Evolutionary conservation across 2,888 invertebrate genomes (phyloP).

Genomic region (Onchidella celtica): DNA sequence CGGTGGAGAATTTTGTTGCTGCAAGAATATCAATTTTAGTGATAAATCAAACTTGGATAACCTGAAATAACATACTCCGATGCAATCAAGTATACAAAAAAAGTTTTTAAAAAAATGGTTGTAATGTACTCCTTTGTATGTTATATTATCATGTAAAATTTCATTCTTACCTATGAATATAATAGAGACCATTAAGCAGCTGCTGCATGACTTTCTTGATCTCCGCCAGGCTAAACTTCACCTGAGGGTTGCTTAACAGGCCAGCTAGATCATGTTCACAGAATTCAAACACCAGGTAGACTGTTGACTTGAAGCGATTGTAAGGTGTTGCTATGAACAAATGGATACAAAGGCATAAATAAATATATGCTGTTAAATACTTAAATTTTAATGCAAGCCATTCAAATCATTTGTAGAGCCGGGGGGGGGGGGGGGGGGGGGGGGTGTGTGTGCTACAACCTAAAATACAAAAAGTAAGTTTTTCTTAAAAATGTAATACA

Average conservation of each 20-base stretch:
- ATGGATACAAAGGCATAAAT: neutral
- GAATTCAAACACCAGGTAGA: conserved; percentile 98
- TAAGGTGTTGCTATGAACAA: conserved; percentile 82
- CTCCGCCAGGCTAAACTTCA: conserved; percentile 97
- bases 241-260: conserved; percentile 94
- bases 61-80: too few relatives aligned
- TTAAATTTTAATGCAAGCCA: neutral
- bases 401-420: neutral
- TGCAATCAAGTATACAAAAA: too few relatives aligned
- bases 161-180: conserved; percentile 95
- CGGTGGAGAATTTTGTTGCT: conserved; percentile 85
- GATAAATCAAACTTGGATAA: neutral
- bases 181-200: conserved; percentile 93
- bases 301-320: conserved; percentile 91
- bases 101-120: too few relatives aligned
- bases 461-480: too few relatives aligned
- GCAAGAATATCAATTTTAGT: conserved; percentile 84
- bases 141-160: too few relatives aligned
- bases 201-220: conserved; percentile 90
- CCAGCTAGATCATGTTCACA: conserved; percentile 99
- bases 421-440: neutral
- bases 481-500: too few relatives aligned
- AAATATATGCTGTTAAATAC: neutral
- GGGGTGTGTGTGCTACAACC: too few relatives aligned
- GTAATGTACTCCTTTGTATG: too few relatives aligned